Conservation (phyloP, 2,797 vertebrate species). For the Prionace glauca region DNA sequence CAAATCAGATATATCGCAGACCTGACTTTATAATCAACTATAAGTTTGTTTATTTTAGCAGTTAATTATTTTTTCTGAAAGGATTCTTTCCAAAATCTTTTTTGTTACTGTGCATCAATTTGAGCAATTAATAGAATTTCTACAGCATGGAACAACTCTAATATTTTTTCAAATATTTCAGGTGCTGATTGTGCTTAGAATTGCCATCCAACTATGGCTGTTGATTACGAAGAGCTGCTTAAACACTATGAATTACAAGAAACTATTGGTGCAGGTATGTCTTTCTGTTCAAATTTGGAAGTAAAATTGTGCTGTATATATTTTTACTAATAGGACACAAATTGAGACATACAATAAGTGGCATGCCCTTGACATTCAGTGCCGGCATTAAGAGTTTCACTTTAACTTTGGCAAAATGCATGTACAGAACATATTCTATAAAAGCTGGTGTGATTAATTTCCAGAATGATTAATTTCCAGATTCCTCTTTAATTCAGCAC, state of each 20-base stretch:
- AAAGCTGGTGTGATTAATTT: neutral
- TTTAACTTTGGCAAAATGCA: conserved; percentile 7
- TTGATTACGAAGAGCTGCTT: conserved; percentile 69
- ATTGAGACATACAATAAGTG: no score
- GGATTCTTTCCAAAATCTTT: neutral
- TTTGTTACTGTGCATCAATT: neutral
- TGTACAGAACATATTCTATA: neutral
- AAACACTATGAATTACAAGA: conserved; percentile 80
- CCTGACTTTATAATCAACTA: neutral
- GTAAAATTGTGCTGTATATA: neutral
- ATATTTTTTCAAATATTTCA: neutral
- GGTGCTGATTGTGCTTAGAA: neutral
- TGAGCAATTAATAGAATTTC: neutral
- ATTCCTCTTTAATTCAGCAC: neutral
- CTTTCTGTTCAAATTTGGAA: neutral
- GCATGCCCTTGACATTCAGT: neutral
- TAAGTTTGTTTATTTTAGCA: neutral
- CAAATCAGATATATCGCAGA: neutral
- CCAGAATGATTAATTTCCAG: neutral
- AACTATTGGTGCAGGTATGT: conserved; percentile 82
- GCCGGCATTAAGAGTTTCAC: neutral
- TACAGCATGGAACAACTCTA: neutral
- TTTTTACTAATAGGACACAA: neutral
- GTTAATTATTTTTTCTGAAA: neutral
- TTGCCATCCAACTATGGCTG: conserved; percentile 48